Evolutionary conservation across 2,797 vertebrate genomes (phyloP), one percentile per base, ranked within the genome.

Genomic region (Leptatherina wallacei): DNA sequence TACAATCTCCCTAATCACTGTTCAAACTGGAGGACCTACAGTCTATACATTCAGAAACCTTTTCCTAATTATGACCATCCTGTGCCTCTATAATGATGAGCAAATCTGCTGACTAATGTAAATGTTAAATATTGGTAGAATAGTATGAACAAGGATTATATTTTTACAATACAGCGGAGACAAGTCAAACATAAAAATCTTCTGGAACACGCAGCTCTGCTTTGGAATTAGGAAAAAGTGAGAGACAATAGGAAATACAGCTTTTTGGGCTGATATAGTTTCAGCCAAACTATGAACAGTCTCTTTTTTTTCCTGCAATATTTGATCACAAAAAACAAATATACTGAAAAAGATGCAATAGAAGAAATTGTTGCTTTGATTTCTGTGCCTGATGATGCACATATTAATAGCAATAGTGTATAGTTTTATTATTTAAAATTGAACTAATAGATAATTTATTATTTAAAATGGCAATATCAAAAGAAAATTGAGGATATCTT

Each of bases 1-100:
- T 68, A 72, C 33, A 40, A 54, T 72, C 51, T 75, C 51, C 80
- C 56, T 80, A 70, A 83, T 88, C 73, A 73, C 38, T 62, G 47
- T 72, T 75, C 63, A 85, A 72, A 77, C 40, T 71, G 59, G 72
- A 68, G 27, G 51, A 61, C 33, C 42, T 13, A 60, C 63, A 57
- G 29, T 73, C 68, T 62, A 38, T 64, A 73, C 52, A 65, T 36
- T 71, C 62, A 71, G 6, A 47, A 63, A 30, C 30, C 13, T 44
- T 57, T 70, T 65, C n/a, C 1, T 68, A 71, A 62, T 75, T 75
- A 64, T 54, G 30, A 75, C 20, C 24, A 70, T 67, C 61, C 42
- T 36, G 49, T 27, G 27, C 13, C 14, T 57, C 32, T 36, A 20
- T 33, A 73, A 71, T 67, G 59, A 83, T 29, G 69, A 52, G 11